Base-by-base conservation (phyloP, 1,140 invertebrate species). In the Trichonephila inaurata region DNA sequence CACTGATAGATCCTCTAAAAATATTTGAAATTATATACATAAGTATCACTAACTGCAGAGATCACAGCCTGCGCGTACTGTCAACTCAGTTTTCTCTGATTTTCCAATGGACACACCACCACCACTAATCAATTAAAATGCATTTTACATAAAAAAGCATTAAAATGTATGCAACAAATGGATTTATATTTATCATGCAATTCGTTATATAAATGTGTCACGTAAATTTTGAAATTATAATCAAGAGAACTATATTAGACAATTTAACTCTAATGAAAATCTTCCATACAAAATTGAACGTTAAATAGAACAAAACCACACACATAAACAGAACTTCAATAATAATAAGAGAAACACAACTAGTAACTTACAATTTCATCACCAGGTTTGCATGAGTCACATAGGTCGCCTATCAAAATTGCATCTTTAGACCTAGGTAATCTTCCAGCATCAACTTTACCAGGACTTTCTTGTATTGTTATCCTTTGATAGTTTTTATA, bases 401-500 rank as follows among this genome's bases (percentile, higher is more conserved):
- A 99, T 0, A 99, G 96, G 96, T 99, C 99, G 0, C 98, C 98
- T 3, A 99, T 95, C 81, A 99, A 96, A 95, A 99, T 98, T 85
- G 98, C 98, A 96, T 99, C 99, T 96, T 99, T 99, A 60, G 99
- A 99, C n/a, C 99, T 97, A 0, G 99, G 99, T 83, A 99, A 97
- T 89, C 99, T 97, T 33, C 99, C 99, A 60, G 99, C 98, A 1
- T 99, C 98, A 88, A 99, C 98, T 94, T 97, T 96, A 40, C 96
- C 96, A 0, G 98, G 98, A 72, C 98, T 99, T 96, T 99, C 99
- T 97, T 99, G 99, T 91, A 99, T 97, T 0, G 98, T 99, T 24
- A 99, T 97, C 95, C 99, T 98, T 96, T 99, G 99, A 95, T 99
- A 99, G 95, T 99, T 99, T 91, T 99, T 97, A 95, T 99, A 99